These are phyloP conservation scores for Spodoptera exigua DNA, from an alignment of 2,888 invertebrate genomes.

Conservation along the genomic window DNA sequence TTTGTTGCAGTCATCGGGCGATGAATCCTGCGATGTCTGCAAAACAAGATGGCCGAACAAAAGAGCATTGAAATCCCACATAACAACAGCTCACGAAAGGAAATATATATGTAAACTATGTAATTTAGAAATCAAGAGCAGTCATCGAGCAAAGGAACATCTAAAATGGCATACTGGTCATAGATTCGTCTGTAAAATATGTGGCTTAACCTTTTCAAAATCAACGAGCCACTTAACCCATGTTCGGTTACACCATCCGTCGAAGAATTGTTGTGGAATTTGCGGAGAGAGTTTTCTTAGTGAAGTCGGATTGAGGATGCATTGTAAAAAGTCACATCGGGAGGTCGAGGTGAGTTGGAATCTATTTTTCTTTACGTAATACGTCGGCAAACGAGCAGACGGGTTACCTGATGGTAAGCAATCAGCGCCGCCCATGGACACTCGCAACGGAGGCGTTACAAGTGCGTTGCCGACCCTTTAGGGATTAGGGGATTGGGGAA, in stretches of 20 bases:
- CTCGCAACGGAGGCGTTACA: too few species aligned
- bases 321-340: conserved; percentile 73
- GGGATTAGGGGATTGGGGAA: too few species aligned
- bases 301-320: conserved; percentile 72
- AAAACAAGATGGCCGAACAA: conserved; percentile 65
- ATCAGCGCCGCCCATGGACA: too few species aligned
- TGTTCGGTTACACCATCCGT: conserved; percentile 73
- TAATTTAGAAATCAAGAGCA: conserved; percentile 64
- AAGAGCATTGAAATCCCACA: conserved; percentile 66
- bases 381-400: too few species aligned
- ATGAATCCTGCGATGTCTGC: conserved; percentile 70
- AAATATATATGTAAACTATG: conserved; percentile 75
- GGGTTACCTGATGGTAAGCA: too few species aligned
- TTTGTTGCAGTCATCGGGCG: conserved; percentile 65
- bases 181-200: conserved; percentile 71
- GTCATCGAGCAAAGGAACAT: conserved; percentile 76
- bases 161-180: conserved; percentile 75
- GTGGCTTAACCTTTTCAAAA: conserved; percentile 71
- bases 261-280: conserved; percentile 67
- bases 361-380: background rate
- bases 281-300: conserved; percentile 79
- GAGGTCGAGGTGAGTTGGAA: conserved; percentile 52
- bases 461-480: background rate
- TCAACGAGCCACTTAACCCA: conserved; percentile 78
- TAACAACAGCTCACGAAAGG: conserved; percentile 66